These are phyloP conservation scores for Glomeris marginata DNA, from an alignment of 2,888 invertebrate species.

Conservation along the genomic window DNA sequence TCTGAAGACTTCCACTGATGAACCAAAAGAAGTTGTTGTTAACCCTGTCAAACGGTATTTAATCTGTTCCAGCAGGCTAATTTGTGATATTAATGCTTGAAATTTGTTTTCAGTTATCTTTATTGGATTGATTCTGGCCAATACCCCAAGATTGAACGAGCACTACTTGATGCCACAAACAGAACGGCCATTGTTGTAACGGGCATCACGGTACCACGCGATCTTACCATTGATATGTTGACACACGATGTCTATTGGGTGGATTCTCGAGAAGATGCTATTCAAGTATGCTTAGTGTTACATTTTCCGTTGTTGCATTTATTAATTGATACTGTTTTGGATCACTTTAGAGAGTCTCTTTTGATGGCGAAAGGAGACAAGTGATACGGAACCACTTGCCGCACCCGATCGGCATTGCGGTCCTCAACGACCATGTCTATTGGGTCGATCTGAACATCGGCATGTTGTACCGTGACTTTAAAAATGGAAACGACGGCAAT, in stretches of 20 bases:
- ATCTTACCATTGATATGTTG: conserved; percentile 77
- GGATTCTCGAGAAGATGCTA: conserved; percentile 83
- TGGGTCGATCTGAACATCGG: conserved; percentile 90
- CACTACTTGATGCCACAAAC: conserved; percentile 71
- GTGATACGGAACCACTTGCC: conserved; percentile 74
- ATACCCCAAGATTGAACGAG: conserved; percentile 80
- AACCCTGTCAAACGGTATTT: conserved; percentile 68
- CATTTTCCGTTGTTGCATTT: neutral
- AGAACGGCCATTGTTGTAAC: conserved; percentile 74
- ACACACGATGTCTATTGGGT: conserved; percentile 98
- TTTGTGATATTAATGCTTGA: neutral
- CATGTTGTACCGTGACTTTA: conserved; percentile 34
- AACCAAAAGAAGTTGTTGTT: conserved; percentile 88
- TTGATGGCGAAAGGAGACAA: conserved; percentile 35
- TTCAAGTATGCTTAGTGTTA: conserved; percentile 43
- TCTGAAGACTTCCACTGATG: conserved; percentile 77
- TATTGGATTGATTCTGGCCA: conserved; percentile 99
- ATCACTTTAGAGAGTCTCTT: conserved; percentile 26
- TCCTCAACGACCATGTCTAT: conserved; percentile 67
- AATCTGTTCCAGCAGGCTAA: neutral
- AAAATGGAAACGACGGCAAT: conserved; percentile 41
- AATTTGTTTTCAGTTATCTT: conserved; percentile 40
- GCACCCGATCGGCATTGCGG: conserved; percentile 83
- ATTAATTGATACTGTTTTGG: neutral
- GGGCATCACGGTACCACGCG: conserved; percentile 79